Conservation (phyloP, 2,797 vertebrate genomes). For the Tiaroga cobitis region DNA sequence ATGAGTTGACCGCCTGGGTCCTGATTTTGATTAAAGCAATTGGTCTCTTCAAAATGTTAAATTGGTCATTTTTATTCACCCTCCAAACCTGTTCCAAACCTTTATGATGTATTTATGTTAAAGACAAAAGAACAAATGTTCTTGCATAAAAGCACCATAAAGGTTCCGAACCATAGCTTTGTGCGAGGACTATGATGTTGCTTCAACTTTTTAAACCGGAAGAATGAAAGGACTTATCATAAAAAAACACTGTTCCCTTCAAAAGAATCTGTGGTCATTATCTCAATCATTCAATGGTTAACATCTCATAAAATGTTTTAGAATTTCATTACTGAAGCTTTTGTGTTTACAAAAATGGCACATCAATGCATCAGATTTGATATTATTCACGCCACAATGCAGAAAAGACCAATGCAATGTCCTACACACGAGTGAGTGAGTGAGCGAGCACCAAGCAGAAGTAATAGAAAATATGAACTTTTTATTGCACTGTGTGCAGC, state of each 20-base stretch:
- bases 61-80: background rate
- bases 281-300: background rate
- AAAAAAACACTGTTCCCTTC: background rate
- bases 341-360: background rate
- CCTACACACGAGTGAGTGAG: no score
- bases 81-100: constrained; percentile 14
- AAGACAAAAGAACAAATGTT: background rate
- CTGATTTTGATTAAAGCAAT: constrained; percentile 12
- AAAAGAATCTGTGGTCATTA: background rate
- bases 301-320: background rate
- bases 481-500: constrained; percentile 35
- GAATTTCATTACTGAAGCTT: background rate
- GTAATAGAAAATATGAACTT: constrained; percentile 40
- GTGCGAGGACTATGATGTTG: background rate
- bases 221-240: background rate
- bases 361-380: background rate
- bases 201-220: background rate
- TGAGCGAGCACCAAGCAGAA: constrained; percentile 1
- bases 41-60: background rate
- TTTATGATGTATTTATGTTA: background rate
- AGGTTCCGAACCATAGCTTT: background rate
- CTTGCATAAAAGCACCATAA: background rate
- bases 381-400: background rate
- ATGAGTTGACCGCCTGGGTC: background rate
- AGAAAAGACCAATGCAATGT: background rate